Percentiles rank a stretch among this genome's conserved stretches.
Conservation (phyloP, 2,113 vertebrate genomes). For the Protomyctophum bolini region DNA sequence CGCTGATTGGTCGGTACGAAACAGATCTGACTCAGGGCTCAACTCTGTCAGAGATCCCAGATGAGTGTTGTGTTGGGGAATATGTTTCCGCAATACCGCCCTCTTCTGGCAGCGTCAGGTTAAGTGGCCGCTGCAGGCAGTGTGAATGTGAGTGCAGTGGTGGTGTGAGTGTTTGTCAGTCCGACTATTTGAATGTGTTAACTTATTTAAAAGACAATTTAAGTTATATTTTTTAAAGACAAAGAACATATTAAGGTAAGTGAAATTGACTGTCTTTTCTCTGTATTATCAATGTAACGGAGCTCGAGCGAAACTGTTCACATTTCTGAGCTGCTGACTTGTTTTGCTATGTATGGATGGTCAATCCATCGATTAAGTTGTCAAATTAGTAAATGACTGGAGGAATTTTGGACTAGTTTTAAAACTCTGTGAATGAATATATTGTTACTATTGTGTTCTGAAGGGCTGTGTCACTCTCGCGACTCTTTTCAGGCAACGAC, state of each 20-base stretch:
- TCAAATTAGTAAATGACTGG: not conserved
- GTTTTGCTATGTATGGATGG: no score
- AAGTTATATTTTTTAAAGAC: conserved; percentile 50
- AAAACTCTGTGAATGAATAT: not conserved
- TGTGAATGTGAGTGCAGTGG: conserved; percentile 26
- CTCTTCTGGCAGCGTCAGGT: no score
- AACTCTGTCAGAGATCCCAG: no score
- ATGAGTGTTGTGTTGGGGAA: no score
- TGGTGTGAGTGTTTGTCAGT: not conserved
- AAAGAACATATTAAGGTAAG: conserved; percentile 55
- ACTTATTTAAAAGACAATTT: conserved; percentile 46
- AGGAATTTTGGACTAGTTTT: not conserved
- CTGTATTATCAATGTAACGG: no score
- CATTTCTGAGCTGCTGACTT: no score
- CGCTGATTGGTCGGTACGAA: no score
- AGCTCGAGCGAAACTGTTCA: no score
- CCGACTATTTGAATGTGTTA: not conserved
- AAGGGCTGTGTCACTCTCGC: not conserved
- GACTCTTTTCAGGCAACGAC: conserved; percentile 24
- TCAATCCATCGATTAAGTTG: not conserved
- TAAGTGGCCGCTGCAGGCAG: not conserved
- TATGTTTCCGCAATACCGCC: no score
- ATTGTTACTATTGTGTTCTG: not conserved
- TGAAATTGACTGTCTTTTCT: not conserved
- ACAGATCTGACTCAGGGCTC: no score